These are phyloP conservation scores for Apodemus agrarius DNA, from an alignment of 2,797 vertebrate genomes.

Conservation along the genomic window DNA sequence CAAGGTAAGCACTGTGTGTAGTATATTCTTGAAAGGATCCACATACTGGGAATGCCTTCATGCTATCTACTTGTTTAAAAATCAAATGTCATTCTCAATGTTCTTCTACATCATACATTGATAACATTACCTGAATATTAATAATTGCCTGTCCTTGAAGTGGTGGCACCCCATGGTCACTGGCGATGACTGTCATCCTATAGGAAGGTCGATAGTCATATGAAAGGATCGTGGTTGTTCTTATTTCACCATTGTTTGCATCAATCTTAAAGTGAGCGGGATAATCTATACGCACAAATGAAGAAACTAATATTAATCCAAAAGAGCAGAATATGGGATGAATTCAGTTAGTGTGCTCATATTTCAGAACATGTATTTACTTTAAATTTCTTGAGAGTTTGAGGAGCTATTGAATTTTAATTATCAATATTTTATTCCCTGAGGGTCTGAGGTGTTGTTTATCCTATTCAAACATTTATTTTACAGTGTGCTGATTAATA, in stretches of 20 bases:
- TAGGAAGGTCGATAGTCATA: constrained; percentile 85
- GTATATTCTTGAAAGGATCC: not conserved
- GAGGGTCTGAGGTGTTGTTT: not conserved
- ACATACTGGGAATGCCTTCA: not conserved
- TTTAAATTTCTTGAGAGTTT: not conserved
- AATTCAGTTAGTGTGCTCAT: not conserved
- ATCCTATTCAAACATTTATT: not conserved
- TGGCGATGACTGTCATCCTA: constrained; percentile 89
- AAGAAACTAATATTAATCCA: not conserved
- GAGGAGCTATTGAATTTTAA: not conserved
- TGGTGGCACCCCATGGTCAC: constrained; percentile 88
- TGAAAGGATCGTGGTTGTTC: constrained; percentile 87
- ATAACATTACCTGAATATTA: constrained; percentile 90
- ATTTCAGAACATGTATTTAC: constrained; percentile 4
- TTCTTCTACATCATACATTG: not conserved
- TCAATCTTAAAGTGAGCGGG: constrained; percentile 92
- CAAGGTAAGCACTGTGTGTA: not conserved
- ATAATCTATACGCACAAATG: constrained; percentile 73
- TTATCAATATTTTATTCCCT: too few species aligned
- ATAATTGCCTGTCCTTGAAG: constrained; percentile 89
- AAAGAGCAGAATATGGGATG: constrained; percentile 15
- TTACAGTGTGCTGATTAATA: not conserved
- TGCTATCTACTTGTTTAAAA: not conserved
- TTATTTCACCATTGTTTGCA: constrained; percentile 91
- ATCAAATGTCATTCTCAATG: not conserved